Evolutionary conservation across 2,888 invertebrate species (phyloP).

Genomic region (Dryocosmus kuriphilus): DNA sequence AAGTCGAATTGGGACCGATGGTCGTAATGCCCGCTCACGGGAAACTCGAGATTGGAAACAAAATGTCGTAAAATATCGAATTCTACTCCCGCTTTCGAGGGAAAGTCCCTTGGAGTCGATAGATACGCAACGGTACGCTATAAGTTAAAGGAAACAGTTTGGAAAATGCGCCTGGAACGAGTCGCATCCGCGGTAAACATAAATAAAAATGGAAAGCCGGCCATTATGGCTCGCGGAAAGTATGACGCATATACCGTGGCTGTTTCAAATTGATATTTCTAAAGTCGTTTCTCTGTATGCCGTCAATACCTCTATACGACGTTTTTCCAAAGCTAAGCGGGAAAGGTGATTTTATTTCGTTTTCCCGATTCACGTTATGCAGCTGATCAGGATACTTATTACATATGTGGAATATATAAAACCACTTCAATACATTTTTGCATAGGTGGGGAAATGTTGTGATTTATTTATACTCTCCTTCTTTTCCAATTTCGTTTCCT

Average conservation of each 20-base stretch:
- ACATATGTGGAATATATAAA: slow-evolving; percentile 3
- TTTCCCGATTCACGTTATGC: slow-evolving; percentile 53
- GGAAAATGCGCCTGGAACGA: slow-evolving; percentile 47
- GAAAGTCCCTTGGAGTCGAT: slow-evolving; percentile 45
- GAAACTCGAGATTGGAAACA: slow-evolving; percentile 69
- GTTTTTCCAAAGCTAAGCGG: slow-evolving; percentile 44
- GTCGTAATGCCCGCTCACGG: slow-evolving; percentile 55
- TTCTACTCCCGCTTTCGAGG: slow-evolving; percentile 47
- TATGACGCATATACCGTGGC: slow-evolving; percentile 72
- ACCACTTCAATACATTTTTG: background rate
- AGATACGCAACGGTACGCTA: slow-evolving; percentile 50
- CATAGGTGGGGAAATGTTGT: background rate
- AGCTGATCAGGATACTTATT: slow-evolving; percentile 8
- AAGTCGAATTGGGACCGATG: slow-evolving; percentile 61
- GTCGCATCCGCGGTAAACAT: slow-evolving; percentile 67
- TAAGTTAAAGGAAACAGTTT: slow-evolving; percentile 58
- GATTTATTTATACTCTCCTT: background rate
- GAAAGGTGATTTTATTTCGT: slow-evolving; percentile 66
- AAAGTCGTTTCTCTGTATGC: slow-evolving; percentile 53
- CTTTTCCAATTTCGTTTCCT: background rate
- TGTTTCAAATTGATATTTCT: slow-evolving; percentile 75
- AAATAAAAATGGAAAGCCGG: slow-evolving; percentile 77
- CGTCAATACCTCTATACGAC: slow-evolving; percentile 47
- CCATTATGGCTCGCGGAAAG: slow-evolving; percentile 74
- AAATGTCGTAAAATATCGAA: slow-evolving; percentile 73